A percentile compares a stretch with the other conserved stretches of the same genome.
phyloP scores from a whole-genome alignment of 2,888 invertebrate genomes.

The Agriopis leucophaearia region DNA sequence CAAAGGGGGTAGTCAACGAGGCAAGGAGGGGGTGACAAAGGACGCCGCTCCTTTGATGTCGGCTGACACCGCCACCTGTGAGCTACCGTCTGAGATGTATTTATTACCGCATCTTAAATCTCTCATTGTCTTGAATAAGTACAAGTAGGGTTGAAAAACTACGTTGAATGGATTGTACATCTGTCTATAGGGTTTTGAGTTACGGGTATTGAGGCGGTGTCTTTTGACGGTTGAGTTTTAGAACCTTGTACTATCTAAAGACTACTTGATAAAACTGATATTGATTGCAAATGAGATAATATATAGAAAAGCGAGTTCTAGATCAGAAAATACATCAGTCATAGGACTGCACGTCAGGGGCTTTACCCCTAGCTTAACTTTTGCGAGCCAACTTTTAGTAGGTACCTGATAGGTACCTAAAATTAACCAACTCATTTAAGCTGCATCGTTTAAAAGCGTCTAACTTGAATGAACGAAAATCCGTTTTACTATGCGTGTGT shows the following conservation, averaged over 20 bases:
- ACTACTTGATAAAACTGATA: no score
- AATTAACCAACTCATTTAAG: no score
- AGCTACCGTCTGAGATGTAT: conserved; percentile 49
- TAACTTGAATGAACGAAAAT: no score
- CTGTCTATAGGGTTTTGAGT: conserved; percentile 39
- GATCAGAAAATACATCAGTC: no score
- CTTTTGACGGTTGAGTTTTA: conserved; percentile 29
- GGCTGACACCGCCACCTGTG: conserved; percentile 66
- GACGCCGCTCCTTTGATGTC: conserved; percentile 71
- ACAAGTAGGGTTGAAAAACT: conserved; percentile 34
- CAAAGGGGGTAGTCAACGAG: conserved; percentile 42
- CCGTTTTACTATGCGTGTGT: no score
- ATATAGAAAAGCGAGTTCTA: no score
- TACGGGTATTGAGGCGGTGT: conserved; percentile 34
- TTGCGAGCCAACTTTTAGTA: no score
- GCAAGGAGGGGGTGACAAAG: conserved; percentile 56
- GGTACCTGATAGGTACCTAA: no score
- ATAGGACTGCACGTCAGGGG: no score
- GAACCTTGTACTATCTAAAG: neutral
- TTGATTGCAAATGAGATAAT: no score
- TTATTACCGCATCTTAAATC: conserved; percentile 52
- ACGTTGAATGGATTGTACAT: conserved; percentile 39
- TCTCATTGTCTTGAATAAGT: conserved; percentile 49
- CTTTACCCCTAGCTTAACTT: no score
- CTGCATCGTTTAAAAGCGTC: no score